Conservation (phyloP, 2,888 invertebrate genomes). For the Epirrhoe alternata region DNA sequence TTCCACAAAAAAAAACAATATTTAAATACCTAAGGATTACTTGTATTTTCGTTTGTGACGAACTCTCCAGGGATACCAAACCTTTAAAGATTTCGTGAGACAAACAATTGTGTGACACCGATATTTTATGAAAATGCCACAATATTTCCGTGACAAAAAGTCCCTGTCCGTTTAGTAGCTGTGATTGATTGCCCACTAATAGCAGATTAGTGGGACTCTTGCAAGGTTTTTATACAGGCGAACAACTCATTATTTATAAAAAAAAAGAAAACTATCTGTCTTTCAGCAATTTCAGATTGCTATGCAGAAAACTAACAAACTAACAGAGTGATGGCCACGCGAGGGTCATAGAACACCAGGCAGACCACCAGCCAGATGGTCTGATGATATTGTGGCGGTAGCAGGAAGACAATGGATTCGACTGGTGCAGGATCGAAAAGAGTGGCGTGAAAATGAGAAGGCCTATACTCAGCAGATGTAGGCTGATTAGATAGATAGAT, state of each 20-base stretch:
- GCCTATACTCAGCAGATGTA: no score
- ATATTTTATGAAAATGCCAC: constrained; percentile 28
- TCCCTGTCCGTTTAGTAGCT: constrained; percentile 50
- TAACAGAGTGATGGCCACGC: no score
- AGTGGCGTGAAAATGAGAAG: no score
- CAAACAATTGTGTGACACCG: constrained; percentile 3
- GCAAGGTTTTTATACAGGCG: constrained; percentile 31
- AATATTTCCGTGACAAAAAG: constrained; percentile 49
- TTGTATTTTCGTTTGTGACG: background rate
- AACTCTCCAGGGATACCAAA: background rate
- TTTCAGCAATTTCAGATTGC: background rate
- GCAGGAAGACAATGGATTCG: no score
- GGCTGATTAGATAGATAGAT: no score
- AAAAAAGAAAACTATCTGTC: background rate
- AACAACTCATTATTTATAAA: constrained; percentile 21
- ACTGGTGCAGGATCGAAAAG: no score
- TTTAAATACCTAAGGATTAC: no score
- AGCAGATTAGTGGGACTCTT: constrained; percentile 56
- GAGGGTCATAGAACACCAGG: no score
- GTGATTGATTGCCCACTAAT: constrained; percentile 68
- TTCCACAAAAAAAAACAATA: no score
- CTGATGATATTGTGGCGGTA: no score
- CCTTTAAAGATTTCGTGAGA: background rate
- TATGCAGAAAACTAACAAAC: no score
- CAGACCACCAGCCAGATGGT: no score